Evolutionary conservation across 2,888 invertebrate genomes (phyloP).

Genomic region (Andrena dorsata): DNA sequence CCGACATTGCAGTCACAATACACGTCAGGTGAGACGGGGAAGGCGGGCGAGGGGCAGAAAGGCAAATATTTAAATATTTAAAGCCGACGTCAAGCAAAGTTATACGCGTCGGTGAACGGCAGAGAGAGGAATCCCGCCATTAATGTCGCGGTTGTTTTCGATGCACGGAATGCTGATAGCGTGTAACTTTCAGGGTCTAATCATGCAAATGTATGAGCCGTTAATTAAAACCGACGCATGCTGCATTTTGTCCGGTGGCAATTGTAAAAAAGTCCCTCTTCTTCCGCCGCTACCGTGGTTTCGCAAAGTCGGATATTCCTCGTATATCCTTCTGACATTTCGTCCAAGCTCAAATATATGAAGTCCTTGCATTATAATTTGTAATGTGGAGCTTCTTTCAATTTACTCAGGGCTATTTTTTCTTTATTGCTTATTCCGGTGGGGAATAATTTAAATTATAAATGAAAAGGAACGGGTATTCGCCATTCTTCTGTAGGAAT

Average conservation of each 20-base stretch:
- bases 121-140: slow-evolving; percentile 55
- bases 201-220: slow-evolving; percentile 74
- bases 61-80: slow-evolving; percentile 66
- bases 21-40: background rate
- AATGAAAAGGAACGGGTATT: too few species aligned
- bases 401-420: too few species aligned
- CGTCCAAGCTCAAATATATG: too few species aligned
- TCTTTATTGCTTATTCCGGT: too few species aligned
- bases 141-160: slow-evolving; percentile 67
- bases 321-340: slow-evolving; percentile 1
- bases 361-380: too few species aligned
- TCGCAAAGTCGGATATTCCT: background rate
- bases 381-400: too few species aligned
- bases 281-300: background rate
- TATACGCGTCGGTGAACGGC: slow-evolving; percentile 50
- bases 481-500: too few species aligned
- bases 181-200: slow-evolving; percentile 67
- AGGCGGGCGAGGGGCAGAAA: background rate
- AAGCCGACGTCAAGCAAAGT: slow-evolving; percentile 50
- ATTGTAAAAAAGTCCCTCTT: slow-evolving; percentile 4
- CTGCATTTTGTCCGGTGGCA: slow-evolving; percentile 43
- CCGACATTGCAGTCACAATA: background rate
- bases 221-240: slow-evolving; percentile 70
- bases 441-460: too few species aligned
- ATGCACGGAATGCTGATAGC: slow-evolving; percentile 67